A percentile compares a stretch with the other conserved stretches of the same genome.
Evolutionary conservation across 2,888 invertebrate genomes (phyloP).

Genomic region (Nomada fucata): DNA sequence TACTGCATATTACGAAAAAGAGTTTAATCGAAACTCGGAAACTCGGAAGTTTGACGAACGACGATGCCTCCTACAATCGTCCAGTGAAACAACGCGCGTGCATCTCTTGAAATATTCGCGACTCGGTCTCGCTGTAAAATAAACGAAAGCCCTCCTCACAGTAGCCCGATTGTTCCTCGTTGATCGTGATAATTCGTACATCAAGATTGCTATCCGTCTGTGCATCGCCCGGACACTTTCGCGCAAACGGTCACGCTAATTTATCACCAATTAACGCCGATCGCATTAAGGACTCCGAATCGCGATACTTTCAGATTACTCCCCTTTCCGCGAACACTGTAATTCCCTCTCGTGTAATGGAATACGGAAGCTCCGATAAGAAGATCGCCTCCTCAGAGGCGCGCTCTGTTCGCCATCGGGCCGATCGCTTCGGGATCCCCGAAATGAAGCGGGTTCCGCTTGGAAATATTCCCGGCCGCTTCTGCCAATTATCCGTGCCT

Average conservation of each 20-base stretch:
- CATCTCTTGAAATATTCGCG: no score
- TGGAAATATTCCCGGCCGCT: slow-evolving; percentile 8
- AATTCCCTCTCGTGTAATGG: slow-evolving; percentile 10
- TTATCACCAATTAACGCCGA: slow-evolving; percentile 33
- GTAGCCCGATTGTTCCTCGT: no score
- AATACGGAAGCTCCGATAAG: slow-evolving; percentile 28
- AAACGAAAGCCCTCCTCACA: no score
- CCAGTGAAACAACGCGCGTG: no score
- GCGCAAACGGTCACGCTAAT: slow-evolving; percentile 25
- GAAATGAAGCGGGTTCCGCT: slow-evolving; percentile 13
- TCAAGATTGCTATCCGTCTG: not conserved
- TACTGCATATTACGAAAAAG: no score
- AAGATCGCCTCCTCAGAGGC: slow-evolving; percentile 28
- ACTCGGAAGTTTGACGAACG: no score
- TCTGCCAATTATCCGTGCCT: slow-evolving; percentile 17
- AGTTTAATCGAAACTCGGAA: no score
- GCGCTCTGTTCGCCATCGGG: slow-evolving; percentile 46
- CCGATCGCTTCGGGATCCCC: not conserved
- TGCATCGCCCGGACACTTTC: not conserved
- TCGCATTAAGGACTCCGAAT: slow-evolving; percentile 10
- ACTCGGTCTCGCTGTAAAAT: no score
- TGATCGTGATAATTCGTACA: no score
- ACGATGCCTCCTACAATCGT: no score
- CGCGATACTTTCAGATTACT: slow-evolving; percentile 18
- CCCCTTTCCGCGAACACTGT: slow-evolving; percentile 43